Evolutionary conservation across 2,888 invertebrate genomes (phyloP), one percentile per base, ranked within the genome.

Genomic region (Cenopis cana): DNA sequence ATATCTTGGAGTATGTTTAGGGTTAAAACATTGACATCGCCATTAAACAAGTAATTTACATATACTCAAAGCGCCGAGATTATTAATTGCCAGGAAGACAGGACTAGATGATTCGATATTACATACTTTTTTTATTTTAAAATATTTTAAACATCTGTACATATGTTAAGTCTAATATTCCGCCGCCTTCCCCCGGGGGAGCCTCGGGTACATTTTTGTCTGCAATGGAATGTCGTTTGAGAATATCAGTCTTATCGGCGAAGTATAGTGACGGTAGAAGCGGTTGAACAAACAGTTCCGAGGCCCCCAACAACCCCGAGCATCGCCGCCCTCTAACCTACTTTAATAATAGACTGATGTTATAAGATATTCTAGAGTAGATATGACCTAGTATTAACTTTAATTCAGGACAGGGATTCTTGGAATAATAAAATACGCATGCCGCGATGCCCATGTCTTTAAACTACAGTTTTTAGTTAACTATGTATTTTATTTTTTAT

Each of bases 51-150:
- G 60, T 36, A 60, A 66, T 49, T 55, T 56, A 67, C 33, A 57
- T 60, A 70, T 57, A 66, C 36, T 36, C 65, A 60, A 71, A 66
- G 60, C 66, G 65, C 54, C 60, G 70, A 70, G 60, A 59, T 46
- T 68, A 73, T 75, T 67, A 73, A 76, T 82, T 76, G 82, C 80
- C 82, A 85, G 88, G 89, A 89, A 89, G 89, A 89, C 88, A 81
- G 83, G 89, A 89, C 89, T 89, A 89, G 89, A 88, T 83, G 83
- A 83, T 79, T 83, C 78, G 75, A 79, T 78, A 80, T 79, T 78
- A 74, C 49, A 76, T 73, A 72, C 68, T 66, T 55, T 55, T 14
- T 52, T 17, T n/a, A n/a, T n/a, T n/a, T n/a, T n/a, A n/a, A n/a
- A n/a, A n/a, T n/a, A 38, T 64, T 75, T 73, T 69, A 57, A 74